Percentiles rank a stretch among this genome's conserved stretches.
Evolutionary conservation across 2,113 vertebrate genomes (phyloP).

Genomic region (Theropithecus gelada): DNA sequence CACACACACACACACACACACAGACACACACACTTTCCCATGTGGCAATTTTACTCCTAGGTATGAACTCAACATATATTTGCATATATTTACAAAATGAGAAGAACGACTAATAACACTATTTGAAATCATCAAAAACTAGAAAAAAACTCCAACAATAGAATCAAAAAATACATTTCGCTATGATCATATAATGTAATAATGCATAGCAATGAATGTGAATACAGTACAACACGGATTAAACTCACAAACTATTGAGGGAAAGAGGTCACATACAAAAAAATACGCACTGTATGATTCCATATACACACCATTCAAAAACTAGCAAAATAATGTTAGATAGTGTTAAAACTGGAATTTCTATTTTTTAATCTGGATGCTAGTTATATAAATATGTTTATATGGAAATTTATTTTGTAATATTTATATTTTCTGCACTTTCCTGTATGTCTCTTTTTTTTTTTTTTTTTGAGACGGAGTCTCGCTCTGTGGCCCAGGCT

Average conservation of each 20-base stretch:
- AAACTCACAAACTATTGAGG: neutral
- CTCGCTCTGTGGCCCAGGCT: no score
- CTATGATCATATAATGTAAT: neutral
- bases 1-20: neutral
- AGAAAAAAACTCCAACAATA: neutral
- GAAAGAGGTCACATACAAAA: neutral
- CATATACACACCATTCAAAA: neutral
- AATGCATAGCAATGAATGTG: neutral
- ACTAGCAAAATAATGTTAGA: neutral
- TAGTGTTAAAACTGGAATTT: neutral
- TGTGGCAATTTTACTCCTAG: neutral
- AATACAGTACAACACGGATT: neutral
- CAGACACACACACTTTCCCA: neutral
- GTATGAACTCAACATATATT: neutral
- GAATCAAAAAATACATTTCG: neutral
- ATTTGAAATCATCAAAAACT: neutral
- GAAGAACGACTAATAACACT: neutral
- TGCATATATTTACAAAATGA: neutral
- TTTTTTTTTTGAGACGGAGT: no score
- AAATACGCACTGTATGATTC: neutral
- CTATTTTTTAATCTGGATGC: neutral
- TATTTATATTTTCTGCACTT: neutral
- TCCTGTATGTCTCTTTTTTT: neutral
- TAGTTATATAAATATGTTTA: neutral
- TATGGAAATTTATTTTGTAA: neutral